Evolutionary conservation across 2,888 invertebrate genomes (phyloP), one percentile per base, ranked within the genome.

Genomic region (Hemicrepidius hirtus): DNA sequence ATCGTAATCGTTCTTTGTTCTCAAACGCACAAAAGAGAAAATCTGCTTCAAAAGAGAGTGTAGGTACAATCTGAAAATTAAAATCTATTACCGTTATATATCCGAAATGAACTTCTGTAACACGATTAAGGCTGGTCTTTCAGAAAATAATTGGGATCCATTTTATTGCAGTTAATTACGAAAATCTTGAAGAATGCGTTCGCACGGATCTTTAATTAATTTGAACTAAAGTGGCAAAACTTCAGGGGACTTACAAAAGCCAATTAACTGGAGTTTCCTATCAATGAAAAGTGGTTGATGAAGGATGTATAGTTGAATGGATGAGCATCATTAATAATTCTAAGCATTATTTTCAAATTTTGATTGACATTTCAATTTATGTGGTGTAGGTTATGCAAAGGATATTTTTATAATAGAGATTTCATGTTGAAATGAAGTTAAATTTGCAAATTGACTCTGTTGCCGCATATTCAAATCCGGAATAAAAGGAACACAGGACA

Each of bases 161-260:
- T 60, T 60, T 60, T 60, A 60, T 40, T 60, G 41, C 41, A 60
- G 40, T 41, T 60, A 60, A 41, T 60, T 60, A 60, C 24, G 20
- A 37, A 60, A 40, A 20, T 60, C 24, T 60, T 24, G 37, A 24
- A 49, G 35, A 28, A 49, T n/a, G 64, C 49, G 32, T 46, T 46
- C 20, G 46, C 44, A 24, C 44, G 41, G 41, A 57, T 57, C 40
- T 60, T 28, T 64, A 64, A 64, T 64, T 64, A 64, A 64, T 64
- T 49, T 35, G 64, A 44, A 46, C n/a, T 41, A 49, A 60, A 64
- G 28, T 64, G 60, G 64, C 41, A 65, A 63, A 53, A 53, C 41
- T 53, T 53, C 21, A 21, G 53, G 28, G 12, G 53, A 53, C 53
- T 53, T 53, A 37, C 35, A 65, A 65, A 50, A 53, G 37, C 65